A percentile compares a stretch with the other conserved stretches of the same genome.
Conservation (phyloP, 1,140 invertebrate genomes). For the Hypothenemus hampei region DNA sequence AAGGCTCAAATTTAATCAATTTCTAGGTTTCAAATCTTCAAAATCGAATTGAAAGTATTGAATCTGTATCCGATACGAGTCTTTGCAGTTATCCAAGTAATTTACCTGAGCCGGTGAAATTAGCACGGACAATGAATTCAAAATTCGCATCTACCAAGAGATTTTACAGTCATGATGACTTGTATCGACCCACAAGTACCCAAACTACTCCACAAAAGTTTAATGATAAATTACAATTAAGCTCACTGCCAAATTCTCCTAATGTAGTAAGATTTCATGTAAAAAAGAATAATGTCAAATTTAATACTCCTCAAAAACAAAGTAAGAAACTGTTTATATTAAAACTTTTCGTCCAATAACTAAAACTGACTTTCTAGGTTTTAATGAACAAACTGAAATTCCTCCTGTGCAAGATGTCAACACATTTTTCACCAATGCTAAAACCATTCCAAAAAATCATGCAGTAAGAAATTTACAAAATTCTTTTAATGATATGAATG, state of each 20-base stretch:
- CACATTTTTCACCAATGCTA: constrained; percentile 51
- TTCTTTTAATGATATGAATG: constrained; percentile 22
- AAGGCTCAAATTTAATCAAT: background rate
- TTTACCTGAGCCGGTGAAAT: constrained; percentile 16
- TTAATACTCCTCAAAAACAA: constrained; percentile 17
- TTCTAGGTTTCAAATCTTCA: constrained; percentile 47
- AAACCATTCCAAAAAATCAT: constrained; percentile 45
- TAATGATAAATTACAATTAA: constrained; percentile 32
- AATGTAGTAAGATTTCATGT: constrained; percentile 20
- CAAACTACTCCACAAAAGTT: constrained; percentile 44
- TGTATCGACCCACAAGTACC: constrained; percentile 35
- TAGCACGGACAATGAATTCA: constrained; percentile 18
- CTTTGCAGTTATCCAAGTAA: constrained; percentile 26
- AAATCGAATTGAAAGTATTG: constrained; percentile 52
- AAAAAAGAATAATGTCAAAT: constrained; percentile 6
- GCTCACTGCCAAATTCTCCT: constrained; percentile 38
- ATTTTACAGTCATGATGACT: constrained; percentile 37
- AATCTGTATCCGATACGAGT: constrained; percentile 37
- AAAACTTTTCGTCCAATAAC: background rate
- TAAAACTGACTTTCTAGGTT: too few relatives aligned
- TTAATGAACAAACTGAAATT: constrained; percentile 46
- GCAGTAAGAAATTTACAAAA: constrained; percentile 32
- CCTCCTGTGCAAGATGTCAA: constrained; percentile 53
- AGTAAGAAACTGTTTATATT: constrained; percentile 10
- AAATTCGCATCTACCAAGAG: constrained; percentile 23